Conservation (phyloP, 2,113 vertebrate genomes). For the Melospiza georgiana region DNA sequence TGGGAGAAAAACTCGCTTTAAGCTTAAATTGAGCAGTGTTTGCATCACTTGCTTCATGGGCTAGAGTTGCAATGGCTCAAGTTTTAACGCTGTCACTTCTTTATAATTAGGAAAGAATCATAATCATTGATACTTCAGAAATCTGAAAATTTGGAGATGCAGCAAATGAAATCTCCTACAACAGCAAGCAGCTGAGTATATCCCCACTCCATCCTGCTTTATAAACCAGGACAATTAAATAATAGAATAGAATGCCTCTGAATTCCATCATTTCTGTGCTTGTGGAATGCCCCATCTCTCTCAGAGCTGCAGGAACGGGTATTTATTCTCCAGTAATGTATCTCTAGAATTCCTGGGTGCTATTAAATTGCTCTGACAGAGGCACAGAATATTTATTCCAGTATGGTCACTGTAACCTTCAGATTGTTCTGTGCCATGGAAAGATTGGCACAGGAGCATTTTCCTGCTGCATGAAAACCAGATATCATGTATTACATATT, state of each 20-base stretch:
- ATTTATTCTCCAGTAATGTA: not conserved
- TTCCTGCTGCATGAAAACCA: not conserved
- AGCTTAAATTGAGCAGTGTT: not conserved
- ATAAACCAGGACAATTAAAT: not conserved
- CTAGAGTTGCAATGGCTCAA: not conserved
- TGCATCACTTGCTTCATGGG: not conserved
- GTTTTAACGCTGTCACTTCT: not conserved
- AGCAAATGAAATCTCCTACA: not conserved
- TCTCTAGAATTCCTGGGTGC: not conserved
- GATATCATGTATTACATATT: rapidly evolving
- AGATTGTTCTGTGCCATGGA: not conserved
- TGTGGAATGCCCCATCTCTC: not conserved
- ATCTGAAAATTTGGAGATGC: not conserved
- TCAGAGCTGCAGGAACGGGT: not conserved
- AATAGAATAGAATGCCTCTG: not conserved
- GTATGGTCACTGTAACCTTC: not conserved
- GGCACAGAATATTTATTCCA: not conserved
- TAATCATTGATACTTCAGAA: not conserved
- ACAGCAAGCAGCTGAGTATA: not conserved
- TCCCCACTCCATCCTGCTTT: not conserved
- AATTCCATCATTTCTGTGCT: rapidly evolving
- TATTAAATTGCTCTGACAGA: not conserved
- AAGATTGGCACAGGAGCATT: not conserved
- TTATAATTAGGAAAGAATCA: not conserved
- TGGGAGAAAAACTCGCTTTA: not conserved